Evolutionary conservation across 1,140 invertebrate genomes (phyloP).

Genomic region (Acromyrmex heyeri): DNA sequence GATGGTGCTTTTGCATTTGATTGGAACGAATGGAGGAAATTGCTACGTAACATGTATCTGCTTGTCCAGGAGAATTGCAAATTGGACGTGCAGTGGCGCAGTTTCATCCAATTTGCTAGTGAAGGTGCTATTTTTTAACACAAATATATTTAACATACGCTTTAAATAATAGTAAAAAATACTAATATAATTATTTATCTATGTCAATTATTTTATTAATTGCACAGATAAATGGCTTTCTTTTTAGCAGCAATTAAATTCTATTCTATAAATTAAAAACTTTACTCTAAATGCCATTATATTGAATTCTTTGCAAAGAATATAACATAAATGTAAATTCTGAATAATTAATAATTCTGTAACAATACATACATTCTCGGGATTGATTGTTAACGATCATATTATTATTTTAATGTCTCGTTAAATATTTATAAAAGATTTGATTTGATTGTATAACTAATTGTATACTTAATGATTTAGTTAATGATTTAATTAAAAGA

Average conservation of each 20-base stretch:
- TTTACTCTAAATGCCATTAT: too few relatives aligned
- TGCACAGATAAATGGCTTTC: neutral
- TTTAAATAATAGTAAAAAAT: too few relatives aligned
- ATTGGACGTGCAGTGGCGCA: conserved; percentile 58
- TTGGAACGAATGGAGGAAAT: conserved; percentile 76
- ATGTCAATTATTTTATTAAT: neutral
- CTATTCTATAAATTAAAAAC: neutral
- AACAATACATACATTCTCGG: neutral
- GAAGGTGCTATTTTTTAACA: conserved; percentile 76
- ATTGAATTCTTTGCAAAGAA: too few relatives aligned
- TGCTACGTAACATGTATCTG: conserved; percentile 75
- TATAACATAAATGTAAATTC: too few relatives aligned
- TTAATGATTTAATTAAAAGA: neutral
- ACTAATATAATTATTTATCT: too few relatives aligned
- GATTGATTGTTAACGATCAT: neutral
- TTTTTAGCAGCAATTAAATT: neutral
- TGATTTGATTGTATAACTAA: neutral
- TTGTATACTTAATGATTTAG: neutral
- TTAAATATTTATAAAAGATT: neutral
- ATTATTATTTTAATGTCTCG: neutral
- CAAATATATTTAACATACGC: neutral
- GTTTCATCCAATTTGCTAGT: conserved; percentile 72
- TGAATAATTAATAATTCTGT: too few relatives aligned
- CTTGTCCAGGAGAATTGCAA: conserved; percentile 77
- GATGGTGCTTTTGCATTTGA: conserved; percentile 72